A percentile compares a stretch with the other conserved stretches of the same genome.
Conservation (phyloP, 2,797 vertebrate genomes). For the Phoebastria nigripes region DNA sequence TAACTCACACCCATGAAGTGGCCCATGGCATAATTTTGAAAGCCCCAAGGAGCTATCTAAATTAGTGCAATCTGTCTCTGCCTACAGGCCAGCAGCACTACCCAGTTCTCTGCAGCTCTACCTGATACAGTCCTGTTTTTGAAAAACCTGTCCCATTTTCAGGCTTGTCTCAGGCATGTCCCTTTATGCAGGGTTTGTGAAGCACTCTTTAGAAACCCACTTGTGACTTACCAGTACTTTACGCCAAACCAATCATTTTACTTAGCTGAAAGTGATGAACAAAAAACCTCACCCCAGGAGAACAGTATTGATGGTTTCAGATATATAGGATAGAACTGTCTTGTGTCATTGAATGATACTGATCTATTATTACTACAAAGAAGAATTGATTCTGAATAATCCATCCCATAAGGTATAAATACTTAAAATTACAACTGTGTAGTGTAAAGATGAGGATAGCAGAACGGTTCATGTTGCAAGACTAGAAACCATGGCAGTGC, state of each 20-base stretch:
- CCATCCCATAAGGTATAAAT: background rate
- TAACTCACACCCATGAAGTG: background rate
- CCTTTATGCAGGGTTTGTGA: background rate
- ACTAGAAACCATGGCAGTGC: background rate
- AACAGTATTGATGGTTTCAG: background rate
- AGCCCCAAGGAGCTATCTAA: background rate
- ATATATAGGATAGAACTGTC: background rate
- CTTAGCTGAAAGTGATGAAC: background rate
- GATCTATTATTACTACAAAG: background rate
- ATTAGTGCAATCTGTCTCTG: constrained; percentile 1
- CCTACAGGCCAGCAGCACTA: background rate
- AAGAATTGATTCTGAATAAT: background rate
- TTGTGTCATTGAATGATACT: background rate
- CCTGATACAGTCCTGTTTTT: background rate
- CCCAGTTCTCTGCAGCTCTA: background rate
- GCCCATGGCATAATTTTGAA: background rate
- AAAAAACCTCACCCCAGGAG: background rate
- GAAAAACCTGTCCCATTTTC: background rate
- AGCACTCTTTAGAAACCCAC: background rate
- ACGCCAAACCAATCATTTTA: background rate
- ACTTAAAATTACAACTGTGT: background rate
- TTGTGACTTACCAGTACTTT: background rate
- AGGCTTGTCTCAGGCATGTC: background rate
- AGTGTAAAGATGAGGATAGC: background rate
- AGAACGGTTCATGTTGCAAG: background rate